Percentiles rank a stretch among this genome's conserved stretches.
phyloP scores from a whole-genome alignment of 1,140 invertebrate species.

The Andricus grossulariae region DNA sequence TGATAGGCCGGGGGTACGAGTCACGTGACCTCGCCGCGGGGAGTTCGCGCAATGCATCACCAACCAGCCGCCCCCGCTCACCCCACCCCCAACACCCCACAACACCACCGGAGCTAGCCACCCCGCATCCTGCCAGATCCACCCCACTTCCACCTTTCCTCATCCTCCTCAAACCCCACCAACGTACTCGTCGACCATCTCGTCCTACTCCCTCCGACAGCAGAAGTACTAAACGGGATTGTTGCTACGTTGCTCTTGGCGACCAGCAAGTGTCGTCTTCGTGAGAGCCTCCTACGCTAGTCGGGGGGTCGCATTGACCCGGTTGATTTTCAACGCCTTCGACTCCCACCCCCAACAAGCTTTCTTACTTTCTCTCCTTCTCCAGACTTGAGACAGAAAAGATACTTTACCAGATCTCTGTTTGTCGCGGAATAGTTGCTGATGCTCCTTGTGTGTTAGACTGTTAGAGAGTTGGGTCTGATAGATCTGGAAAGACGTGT shows the following conservation, averaged over 20 bases:
- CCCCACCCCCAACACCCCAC: conserved; percentile 55
- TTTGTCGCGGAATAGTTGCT: background rate
- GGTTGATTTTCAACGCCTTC: conserved; percentile 41
- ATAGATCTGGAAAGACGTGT: background rate
- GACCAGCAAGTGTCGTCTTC: conserved; percentile 63
- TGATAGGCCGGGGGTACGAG: conserved; percentile 72
- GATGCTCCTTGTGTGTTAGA: conserved; percentile 16
- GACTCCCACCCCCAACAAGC: conserved; percentile 21
- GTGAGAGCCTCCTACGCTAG: conserved; percentile 30
- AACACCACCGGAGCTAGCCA: conserved; percentile 55
- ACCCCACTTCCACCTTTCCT: conserved; percentile 50
- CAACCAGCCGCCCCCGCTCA: conserved; percentile 68
- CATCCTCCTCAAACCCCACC: conserved; percentile 52
- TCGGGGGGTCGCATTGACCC: conserved; percentile 39
- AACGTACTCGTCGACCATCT: conserved; percentile 44
- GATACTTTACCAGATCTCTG: conserved; percentile 12
- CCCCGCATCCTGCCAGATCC: conserved; percentile 38
- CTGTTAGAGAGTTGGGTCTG: background rate
- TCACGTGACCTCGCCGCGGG: conserved; percentile 73
- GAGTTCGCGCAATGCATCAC: conserved; percentile 76
- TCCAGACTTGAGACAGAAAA: background rate
- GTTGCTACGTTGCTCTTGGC: conserved; percentile 72
- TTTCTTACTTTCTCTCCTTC: conserved; percentile 12
- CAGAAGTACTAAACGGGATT: conserved; percentile 67
- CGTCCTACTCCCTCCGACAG: conserved; percentile 52